These are phyloP conservation scores for Limnothrissa miodon DNA, from an alignment of 2,113 vertebrate species.

Conservation along the genomic window DNA sequence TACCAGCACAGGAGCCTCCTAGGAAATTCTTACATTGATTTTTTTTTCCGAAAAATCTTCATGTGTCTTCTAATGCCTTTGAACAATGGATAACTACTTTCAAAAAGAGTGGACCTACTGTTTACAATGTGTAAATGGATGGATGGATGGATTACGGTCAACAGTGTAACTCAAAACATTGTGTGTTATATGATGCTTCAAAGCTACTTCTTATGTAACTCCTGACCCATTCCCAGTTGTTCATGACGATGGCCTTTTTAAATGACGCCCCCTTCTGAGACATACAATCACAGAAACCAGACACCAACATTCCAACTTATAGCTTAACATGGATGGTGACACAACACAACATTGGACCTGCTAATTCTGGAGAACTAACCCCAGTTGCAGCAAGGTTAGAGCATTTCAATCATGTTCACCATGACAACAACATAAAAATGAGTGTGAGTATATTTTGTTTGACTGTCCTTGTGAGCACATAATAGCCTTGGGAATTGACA, in stretches of 20 bases:
- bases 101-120: neutral
- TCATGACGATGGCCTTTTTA: neutral
- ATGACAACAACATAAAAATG: neutral
- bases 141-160: neutral
- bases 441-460: neutral
- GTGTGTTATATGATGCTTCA: neutral
- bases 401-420: neutral
- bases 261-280: neutral
- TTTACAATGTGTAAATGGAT: neutral
- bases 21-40: neutral
- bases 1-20: slow-evolving; percentile 15
- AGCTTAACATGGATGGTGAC: neutral
- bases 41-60: neutral
- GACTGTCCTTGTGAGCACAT: neutral
- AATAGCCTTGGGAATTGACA: neutral
- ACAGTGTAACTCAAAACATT: neutral
- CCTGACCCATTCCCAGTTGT: neutral
- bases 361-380: neutral
- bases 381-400: neutral
- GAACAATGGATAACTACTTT: neutral
- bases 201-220: neutral
- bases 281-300: neutral
- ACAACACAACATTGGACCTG: neutral
- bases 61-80: neutral
- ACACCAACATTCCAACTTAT: neutral